These are phyloP conservation scores for Zaprionus nigranus DNA, from an alignment of 1,140 invertebrate genomes.

Conservation along the genomic window DNA sequence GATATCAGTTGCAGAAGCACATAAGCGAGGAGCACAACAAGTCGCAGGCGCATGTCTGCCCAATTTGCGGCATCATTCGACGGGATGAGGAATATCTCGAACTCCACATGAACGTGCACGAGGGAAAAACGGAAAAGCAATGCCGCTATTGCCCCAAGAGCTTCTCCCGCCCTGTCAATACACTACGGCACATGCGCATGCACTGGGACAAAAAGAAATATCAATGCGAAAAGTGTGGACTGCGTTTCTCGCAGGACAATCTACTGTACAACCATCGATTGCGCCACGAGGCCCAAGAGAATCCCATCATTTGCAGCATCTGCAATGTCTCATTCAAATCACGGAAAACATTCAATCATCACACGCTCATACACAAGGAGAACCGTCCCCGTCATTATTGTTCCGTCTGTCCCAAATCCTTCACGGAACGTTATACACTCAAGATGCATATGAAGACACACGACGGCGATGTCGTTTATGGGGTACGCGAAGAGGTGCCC, in stretches of 20 bases:
- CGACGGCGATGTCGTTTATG: conserved; percentile 67
- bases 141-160: conserved; percentile 78
- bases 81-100: conserved; percentile 79
- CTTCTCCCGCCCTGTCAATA: conserved; percentile 75
- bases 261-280: conserved; percentile 76
- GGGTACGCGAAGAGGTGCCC: conserved; percentile 60
- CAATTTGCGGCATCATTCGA: conserved; percentile 69
- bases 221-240: conserved; percentile 79
- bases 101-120: conserved; percentile 81
- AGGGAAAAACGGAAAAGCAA: conserved; percentile 79
- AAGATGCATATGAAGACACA: conserved; percentile 83
- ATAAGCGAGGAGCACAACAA: conserved; percentile 70
- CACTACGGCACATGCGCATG: conserved; percentile 79
- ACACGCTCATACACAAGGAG: conserved; percentile 78
- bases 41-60: conserved; percentile 60
- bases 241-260: conserved; percentile 76
- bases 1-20: conserved; percentile 72
- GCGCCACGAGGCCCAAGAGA: conserved; percentile 79
- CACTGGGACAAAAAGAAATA: conserved; percentile 83
- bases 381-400: conserved; percentile 76
- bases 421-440: conserved; percentile 79
- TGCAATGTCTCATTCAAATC: conserved; percentile 81
- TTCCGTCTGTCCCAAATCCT: conserved; percentile 73
- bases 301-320: conserved; percentile 78
- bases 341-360: conserved; percentile 79